These are phyloP conservation scores for Amyelois transitella DNA, from an alignment of 1,140 invertebrate species.

Conservation along the genomic window DNA sequence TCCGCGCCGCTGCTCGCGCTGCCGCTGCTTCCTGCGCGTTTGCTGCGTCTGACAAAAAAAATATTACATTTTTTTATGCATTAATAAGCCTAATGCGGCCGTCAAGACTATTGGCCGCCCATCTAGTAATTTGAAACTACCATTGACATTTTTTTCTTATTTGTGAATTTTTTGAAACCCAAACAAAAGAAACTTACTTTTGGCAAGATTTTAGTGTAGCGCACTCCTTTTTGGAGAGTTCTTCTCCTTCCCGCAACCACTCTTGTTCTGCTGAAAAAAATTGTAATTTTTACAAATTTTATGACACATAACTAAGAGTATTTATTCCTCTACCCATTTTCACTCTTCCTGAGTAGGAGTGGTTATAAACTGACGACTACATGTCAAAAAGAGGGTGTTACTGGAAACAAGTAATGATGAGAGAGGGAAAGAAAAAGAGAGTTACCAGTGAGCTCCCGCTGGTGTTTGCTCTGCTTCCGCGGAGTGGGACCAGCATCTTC, in stretches of 20 bases:
- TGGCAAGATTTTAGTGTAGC: constrained; percentile 59
- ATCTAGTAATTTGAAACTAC: no score
- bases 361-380: no score
- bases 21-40: constrained; percentile 67
- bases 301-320: no score
- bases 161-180: no score
- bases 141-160: no score
- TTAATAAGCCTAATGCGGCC: no score
- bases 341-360: no score
- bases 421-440: constrained; percentile 5
- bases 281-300: constrained; percentile 3
- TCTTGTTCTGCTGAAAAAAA: constrained; percentile 58
- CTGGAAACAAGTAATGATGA: not conserved
- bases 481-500: constrained; percentile 71
- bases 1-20: constrained; percentile 70
- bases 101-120: no score
- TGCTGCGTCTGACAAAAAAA: constrained; percentile 48
- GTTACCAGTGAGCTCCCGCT: constrained; percentile 58
- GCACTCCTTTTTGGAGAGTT: constrained; percentile 63
- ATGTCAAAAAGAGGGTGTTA: no score
- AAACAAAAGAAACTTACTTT: constrained; percentile 56
- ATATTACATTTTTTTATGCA: not conserved
- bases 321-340: no score
- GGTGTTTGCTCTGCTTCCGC: constrained; percentile 71
- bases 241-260: constrained; percentile 67